These are phyloP conservation scores for Cepphus grylle DNA, from an alignment of 2,113 vertebrate genomes.

Conservation along the genomic window DNA sequence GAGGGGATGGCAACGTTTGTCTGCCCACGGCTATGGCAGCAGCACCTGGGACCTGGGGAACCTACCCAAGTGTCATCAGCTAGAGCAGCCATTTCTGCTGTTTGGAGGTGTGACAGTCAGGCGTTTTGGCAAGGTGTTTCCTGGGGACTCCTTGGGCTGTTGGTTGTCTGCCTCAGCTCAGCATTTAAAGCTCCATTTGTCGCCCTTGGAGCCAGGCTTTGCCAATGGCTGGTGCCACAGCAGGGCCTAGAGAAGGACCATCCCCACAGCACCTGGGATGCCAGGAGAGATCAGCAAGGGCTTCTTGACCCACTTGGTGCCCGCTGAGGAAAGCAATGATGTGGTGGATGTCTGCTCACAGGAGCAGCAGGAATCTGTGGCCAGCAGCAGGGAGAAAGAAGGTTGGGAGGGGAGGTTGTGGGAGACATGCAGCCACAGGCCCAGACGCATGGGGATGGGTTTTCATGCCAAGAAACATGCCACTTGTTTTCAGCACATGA, in stretches of 20 bases:
- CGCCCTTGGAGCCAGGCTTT: background rate
- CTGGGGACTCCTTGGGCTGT: background rate
- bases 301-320: background rate
- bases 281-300: background rate
- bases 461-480: background rate
- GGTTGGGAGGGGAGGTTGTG: background rate
- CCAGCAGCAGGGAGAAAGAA: background rate
- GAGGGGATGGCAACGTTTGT: accelerated
- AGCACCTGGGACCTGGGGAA: background rate
- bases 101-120: background rate
- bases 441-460: background rate
- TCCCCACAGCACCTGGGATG: background rate
- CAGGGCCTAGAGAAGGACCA: background rate
- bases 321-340: background rate
- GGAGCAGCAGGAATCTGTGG: background rate
- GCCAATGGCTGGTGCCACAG: background rate
- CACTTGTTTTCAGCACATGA: background rate
- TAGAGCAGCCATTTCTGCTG: background rate
- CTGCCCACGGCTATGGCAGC: background rate
- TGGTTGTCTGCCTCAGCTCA: background rate
- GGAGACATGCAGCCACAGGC: background rate
- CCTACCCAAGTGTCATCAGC: background rate
- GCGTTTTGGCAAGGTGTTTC: background rate
- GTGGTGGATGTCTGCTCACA: background rate
- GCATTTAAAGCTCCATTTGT: background rate